These are phyloP conservation scores for Pterostichus niger DNA, from an alignment of 2,888 invertebrate genomes.

Conservation along the genomic window DNA sequence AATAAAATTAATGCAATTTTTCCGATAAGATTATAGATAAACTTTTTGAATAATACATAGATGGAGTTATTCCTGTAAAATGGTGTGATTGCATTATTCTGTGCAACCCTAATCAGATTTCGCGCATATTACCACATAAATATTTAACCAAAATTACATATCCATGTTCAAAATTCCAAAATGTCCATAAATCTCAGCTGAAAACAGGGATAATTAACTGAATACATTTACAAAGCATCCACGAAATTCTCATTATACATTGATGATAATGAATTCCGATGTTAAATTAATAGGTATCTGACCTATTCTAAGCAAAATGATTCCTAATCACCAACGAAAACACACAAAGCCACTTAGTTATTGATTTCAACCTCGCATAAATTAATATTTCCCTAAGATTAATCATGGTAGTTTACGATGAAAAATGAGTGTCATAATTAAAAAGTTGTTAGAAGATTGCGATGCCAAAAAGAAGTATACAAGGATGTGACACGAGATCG, in stretches of 20 bases:
- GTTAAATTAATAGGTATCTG: constrained; percentile 35
- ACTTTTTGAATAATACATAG: constrained; percentile 25
- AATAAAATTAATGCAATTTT: too few species aligned
- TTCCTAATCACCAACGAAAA: too few species aligned
- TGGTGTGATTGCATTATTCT: constrained; percentile 1
- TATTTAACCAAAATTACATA: constrained; percentile 48
- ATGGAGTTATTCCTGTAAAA: neutral
- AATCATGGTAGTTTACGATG: constrained; percentile 20
- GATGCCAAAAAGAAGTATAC: constrained; percentile 14
- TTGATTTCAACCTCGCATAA: too few species aligned
- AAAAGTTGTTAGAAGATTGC: constrained; percentile 27
- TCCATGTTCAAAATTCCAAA: constrained; percentile 47
- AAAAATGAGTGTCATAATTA: constrained; percentile 37
- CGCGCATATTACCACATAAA: neutral
- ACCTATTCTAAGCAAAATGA: constrained; percentile 6
- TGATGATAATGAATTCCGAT: constrained; percentile 49
- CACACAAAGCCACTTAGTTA: too few species aligned
- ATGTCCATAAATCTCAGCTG: constrained; percentile 44
- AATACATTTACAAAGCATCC: constrained; percentile 37
- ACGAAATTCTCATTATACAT: constrained; percentile 49
- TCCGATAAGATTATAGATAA: neutral
- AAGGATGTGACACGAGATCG: constrained; percentile 21
- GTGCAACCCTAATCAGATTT: constrained; percentile 18
- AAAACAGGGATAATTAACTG: constrained; percentile 52
- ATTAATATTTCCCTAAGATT: neutral